Conservation (phyloP, 2,888 invertebrate species). For the Plagodis dolabraria region DNA sequence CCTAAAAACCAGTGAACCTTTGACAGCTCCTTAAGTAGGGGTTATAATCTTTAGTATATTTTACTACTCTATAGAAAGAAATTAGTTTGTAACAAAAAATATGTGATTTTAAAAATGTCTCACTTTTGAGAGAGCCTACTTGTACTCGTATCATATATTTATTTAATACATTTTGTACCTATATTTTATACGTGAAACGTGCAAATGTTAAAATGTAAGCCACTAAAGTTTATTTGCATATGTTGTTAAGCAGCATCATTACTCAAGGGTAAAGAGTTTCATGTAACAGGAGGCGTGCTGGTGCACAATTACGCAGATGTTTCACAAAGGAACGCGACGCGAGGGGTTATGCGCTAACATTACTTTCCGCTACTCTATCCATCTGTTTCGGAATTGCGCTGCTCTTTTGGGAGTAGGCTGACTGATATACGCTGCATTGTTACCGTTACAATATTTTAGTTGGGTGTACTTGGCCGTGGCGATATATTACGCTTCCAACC, state of each 20-base stretch:
- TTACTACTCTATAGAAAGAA: no score
- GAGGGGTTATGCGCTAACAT: slow-evolving; percentile 46
- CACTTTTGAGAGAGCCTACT: no score
- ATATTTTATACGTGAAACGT: background rate
- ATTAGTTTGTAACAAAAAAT: no score
- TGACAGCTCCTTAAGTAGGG: no score
- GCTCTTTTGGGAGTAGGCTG: slow-evolving; percentile 43
- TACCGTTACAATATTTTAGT: slow-evolving; percentile 49
- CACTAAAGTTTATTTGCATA: slow-evolving; percentile 39
- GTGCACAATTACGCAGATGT: slow-evolving; percentile 62
- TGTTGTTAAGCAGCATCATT: slow-evolving; percentile 48
- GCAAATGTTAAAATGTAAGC: slow-evolving; percentile 7
- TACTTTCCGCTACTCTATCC: slow-evolving; percentile 45
- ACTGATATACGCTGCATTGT: slow-evolving; percentile 44
- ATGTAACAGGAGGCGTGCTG: slow-evolving; percentile 60
- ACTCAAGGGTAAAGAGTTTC: slow-evolving; percentile 62
- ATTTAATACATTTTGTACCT: no score
- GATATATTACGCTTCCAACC: slow-evolving; percentile 62
- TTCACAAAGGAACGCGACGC: slow-evolving; percentile 51
- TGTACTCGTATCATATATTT: no score
- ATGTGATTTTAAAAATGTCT: no score
- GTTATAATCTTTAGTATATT: no score
- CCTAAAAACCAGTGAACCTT: no score
- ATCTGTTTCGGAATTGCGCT: slow-evolving; percentile 42
- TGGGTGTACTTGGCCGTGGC: slow-evolving; percentile 55